Percentiles rank a stretch among this genome's conserved stretches.
Evolutionary conservation across 2,797 vertebrate species (phyloP).

Genomic region (Anas bernieri): DNA sequence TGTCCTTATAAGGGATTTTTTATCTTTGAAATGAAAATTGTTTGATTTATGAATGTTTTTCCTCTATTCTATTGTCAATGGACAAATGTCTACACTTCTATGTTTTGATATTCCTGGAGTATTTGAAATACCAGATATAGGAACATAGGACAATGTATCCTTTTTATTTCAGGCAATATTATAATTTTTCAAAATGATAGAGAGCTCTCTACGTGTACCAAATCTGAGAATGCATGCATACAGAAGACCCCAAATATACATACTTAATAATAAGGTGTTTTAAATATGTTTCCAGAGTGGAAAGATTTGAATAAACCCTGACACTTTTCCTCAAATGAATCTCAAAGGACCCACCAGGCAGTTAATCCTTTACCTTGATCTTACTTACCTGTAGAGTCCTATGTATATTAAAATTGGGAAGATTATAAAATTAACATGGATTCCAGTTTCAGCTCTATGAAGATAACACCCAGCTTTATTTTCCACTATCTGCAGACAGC

Average conservation of each 20-base stretch:
- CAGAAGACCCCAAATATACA: background rate
- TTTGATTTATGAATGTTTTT: slow-evolving; percentile 42
- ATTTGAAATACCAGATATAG: background rate
- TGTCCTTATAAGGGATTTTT: background rate
- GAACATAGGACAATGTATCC: background rate
- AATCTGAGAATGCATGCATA: background rate
- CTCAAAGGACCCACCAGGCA: background rate
- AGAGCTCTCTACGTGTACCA: background rate
- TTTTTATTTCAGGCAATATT: background rate
- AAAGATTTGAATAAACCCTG: slow-evolving; percentile 4
- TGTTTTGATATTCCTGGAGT: background rate
- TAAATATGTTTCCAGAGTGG: background rate
- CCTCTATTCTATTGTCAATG: background rate
- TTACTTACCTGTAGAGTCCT: background rate
- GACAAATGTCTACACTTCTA: background rate
- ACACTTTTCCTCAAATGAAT: background rate
- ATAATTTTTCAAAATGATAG: background rate
- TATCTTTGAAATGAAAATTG: slow-evolving; percentile 10
- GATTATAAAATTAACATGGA: slow-evolving; percentile 6
- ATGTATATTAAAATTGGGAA: background rate
- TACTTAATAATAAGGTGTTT: background rate
- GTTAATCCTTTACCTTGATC: slow-evolving; percentile 33
- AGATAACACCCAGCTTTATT: slow-evolving; percentile 4
- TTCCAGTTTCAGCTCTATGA: background rate
- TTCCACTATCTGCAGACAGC: background rate